Conservation (phyloP, 2,113 vertebrate species). For the Boulengeromyrus knoepffleri region DNA sequence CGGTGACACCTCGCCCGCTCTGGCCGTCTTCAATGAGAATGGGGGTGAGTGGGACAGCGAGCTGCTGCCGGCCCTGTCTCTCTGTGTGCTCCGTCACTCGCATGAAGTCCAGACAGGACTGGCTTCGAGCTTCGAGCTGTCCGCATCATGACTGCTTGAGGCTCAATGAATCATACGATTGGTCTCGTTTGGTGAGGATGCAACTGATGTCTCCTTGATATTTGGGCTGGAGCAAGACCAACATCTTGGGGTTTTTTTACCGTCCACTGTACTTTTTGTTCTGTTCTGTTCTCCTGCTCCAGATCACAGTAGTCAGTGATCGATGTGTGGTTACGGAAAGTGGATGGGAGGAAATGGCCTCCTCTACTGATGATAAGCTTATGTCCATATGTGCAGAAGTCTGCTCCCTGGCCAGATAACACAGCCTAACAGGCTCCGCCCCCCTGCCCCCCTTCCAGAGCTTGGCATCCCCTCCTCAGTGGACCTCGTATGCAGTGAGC, state of each 20-base stretch:
- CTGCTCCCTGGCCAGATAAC: not conserved
- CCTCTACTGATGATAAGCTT: not conserved
- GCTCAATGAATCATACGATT: not conserved
- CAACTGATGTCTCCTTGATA: not conserved
- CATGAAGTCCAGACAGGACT: not conserved
- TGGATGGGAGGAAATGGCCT: not conserved
- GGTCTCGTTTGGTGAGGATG: not conserved
- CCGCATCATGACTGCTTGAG: not conserved
- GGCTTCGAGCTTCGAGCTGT: not conserved
- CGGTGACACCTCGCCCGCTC: constrained; percentile 71
- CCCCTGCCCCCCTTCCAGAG: constrained; percentile 56
- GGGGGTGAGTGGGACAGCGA: constrained; percentile 58
- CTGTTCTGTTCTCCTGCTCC: not conserved
- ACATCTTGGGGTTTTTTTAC: not conserved
- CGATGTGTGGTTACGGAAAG: not conserved
- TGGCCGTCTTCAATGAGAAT: constrained; percentile 82
- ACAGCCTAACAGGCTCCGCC: not conserved
- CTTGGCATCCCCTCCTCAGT: constrained; percentile 88
- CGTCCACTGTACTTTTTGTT: not conserved
- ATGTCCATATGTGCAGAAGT: not conserved
- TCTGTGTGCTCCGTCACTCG: not conserved
- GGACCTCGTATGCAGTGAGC: constrained; percentile 91
- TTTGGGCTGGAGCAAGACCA: not conserved
- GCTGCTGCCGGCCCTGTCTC: not conserved
- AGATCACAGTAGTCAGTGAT: not conserved